phyloP scores from a whole-genome alignment of 2,797 vertebrate genomes.

The Buceros bicornis region DNA sequence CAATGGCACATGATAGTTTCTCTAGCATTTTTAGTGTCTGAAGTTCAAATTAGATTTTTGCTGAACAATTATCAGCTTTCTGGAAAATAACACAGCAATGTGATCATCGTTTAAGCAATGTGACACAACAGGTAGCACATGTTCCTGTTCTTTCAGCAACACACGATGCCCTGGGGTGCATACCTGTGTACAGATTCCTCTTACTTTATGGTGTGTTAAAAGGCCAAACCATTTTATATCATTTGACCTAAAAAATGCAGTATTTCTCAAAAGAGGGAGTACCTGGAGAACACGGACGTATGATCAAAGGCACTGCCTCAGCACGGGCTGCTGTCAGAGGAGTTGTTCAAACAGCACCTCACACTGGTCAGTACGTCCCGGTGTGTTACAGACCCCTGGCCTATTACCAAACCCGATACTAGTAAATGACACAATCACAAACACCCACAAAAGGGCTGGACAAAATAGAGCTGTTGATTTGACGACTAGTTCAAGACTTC shows the following conservation, averaged over 20 bases:
- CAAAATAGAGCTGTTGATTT: background rate
- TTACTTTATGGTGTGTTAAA: background rate
- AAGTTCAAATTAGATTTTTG: constrained; percentile 28
- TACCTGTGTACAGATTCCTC: background rate
- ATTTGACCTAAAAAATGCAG: background rate
- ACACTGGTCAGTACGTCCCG: accelerated
- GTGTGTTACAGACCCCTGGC: background rate
- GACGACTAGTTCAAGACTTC: background rate
- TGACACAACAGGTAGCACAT: background rate
- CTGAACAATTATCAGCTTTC: constrained; percentile 39
- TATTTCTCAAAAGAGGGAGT: background rate
- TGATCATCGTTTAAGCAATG: background rate
- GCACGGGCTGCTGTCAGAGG: background rate
- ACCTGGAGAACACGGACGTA: background rate
- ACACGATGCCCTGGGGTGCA: background rate
- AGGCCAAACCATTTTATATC: background rate
- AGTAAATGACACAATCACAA: background rate
- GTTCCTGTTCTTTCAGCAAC: background rate
- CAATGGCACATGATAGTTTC: background rate
- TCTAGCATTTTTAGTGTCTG: background rate
- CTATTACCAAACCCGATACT: background rate
- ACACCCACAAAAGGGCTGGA: background rate
- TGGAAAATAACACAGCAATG: background rate
- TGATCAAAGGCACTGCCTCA: background rate
- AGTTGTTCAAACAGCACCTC: background rate